Evolutionary conservation across 2,113 vertebrate genomes (phyloP).

Genomic region (Chamaetylas fuelleborni): DNA sequence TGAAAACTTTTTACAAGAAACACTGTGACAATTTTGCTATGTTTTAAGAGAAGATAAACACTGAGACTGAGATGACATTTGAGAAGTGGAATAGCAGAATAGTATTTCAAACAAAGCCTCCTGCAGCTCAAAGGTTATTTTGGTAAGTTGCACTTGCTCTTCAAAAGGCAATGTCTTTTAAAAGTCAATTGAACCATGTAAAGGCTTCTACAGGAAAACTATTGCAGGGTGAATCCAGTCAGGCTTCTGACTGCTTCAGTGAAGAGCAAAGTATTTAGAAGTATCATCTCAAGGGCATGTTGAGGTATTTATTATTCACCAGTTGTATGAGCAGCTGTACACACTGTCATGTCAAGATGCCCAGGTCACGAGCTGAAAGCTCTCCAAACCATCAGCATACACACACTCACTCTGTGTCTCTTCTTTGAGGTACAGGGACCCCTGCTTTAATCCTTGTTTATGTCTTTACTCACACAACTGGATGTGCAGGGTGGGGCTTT

Average conservation of each 20-base stretch:
- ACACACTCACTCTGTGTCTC: rapidly evolving
- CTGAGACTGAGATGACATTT: not conserved
- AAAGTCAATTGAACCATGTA: not conserved
- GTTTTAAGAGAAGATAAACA: not conserved
- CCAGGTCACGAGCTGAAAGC: rapidly evolving
- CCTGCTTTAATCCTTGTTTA: not conserved
- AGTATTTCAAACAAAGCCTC: not conserved
- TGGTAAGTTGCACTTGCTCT: not conserved
- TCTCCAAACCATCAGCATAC: not conserved
- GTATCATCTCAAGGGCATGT: not conserved
- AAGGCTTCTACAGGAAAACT: not conserved
- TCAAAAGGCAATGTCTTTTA: not conserved
- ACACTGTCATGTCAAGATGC: not conserved
- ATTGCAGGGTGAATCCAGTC: not conserved
- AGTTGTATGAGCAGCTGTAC: not conserved
- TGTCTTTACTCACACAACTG: not conserved
- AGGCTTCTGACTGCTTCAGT: not conserved
- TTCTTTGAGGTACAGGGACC: not conserved
- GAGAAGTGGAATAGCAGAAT: not conserved
- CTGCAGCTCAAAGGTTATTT: not conserved
- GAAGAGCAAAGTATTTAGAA: not conserved
- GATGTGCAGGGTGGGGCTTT: not conserved
- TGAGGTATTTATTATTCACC: not conserved
- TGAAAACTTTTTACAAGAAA: not conserved
- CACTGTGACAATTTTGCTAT: not conserved